Conservation (phyloP, 92 coral and sea anemone genomes). For the Hydrozoanthus gracilis region DNA sequence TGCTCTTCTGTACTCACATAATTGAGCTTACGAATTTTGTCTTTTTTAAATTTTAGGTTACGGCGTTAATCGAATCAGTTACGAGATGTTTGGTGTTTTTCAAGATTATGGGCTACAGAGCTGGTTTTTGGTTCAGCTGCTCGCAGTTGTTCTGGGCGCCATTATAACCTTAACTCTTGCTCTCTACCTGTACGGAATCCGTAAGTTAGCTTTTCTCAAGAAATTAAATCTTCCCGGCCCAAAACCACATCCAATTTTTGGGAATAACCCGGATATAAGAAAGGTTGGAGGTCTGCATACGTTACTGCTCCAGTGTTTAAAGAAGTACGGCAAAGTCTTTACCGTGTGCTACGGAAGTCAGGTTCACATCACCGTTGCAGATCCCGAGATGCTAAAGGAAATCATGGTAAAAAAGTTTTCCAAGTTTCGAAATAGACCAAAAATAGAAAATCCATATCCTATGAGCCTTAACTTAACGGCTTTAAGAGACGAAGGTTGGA, state of each 20-base stretch:
- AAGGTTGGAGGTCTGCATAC: not conserved
- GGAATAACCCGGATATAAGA: not conserved
- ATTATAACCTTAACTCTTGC: not conserved
- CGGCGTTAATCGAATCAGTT: no score
- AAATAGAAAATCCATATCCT: not conserved
- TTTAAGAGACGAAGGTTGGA: constrained; percentile 5
- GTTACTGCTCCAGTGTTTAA: not conserved
- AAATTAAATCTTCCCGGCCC: constrained; percentile 6
- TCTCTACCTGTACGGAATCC: not conserved
- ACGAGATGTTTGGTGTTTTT: no score
- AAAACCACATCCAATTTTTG: not conserved
- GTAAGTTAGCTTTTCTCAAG: not conserved
- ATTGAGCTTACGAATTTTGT: no score
- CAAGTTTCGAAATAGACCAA: not conserved
- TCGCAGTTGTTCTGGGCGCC: no score
- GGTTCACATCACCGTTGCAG: not conserved
- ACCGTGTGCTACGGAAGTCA: not conserved
- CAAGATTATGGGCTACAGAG: no score
- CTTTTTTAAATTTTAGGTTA: no score
- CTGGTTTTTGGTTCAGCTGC: no score
- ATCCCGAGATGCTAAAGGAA: not conserved
- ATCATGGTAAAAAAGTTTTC: not conserved
- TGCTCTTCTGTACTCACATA: no score
- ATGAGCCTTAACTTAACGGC: not conserved
- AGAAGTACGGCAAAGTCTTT: not conserved